Evolutionary conservation across 2,888 invertebrate species (phyloP).

Genomic region (Steinernema carpocapsae): DNA sequence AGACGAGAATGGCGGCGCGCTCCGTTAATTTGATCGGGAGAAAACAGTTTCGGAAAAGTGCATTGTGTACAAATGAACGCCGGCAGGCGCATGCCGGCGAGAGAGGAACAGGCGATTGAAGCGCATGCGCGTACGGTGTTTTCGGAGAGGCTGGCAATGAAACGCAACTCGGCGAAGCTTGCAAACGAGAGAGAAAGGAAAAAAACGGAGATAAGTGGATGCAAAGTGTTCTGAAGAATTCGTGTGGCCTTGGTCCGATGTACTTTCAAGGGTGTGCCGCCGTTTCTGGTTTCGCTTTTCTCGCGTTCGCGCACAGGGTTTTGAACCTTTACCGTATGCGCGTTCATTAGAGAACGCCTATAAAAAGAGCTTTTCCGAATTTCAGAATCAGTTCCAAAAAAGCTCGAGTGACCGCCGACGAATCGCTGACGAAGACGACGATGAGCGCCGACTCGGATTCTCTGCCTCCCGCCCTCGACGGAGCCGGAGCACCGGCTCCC

Average conservation of each 20-base stretch:
- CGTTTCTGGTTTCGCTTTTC: neutral
- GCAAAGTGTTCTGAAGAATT: neutral
- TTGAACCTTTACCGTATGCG: conserved; percentile 19
- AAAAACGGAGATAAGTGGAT: neutral
- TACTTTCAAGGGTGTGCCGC: conserved; percentile 24
- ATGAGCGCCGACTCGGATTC: conserved; percentile 14
- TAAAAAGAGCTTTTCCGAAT: neutral
- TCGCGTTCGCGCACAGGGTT: conserved; percentile 13
- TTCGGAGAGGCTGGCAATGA: no score
- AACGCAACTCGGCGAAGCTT: no score
- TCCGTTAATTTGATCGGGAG: conserved; percentile 27
- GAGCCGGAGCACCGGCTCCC: neutral
- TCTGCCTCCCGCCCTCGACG: no score
- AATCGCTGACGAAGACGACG: neutral
- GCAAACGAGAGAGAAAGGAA: conserved; percentile 6
- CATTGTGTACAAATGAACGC: conserved; percentile 23
- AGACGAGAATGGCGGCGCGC: conserved; percentile 27
- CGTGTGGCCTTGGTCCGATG: conserved; percentile 14
- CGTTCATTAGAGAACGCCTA: neutral
- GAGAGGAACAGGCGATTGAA: neutral
- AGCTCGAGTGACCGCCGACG: neutral
- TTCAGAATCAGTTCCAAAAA: neutral
- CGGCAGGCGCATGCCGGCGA: conserved; percentile 11
- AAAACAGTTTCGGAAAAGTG: conserved; percentile 28
- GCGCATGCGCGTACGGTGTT: no score